These are phyloP conservation scores for Apodemus agrarius DNA, from an alignment of 2,797 vertebrate species.

Conservation along the genomic window DNA sequence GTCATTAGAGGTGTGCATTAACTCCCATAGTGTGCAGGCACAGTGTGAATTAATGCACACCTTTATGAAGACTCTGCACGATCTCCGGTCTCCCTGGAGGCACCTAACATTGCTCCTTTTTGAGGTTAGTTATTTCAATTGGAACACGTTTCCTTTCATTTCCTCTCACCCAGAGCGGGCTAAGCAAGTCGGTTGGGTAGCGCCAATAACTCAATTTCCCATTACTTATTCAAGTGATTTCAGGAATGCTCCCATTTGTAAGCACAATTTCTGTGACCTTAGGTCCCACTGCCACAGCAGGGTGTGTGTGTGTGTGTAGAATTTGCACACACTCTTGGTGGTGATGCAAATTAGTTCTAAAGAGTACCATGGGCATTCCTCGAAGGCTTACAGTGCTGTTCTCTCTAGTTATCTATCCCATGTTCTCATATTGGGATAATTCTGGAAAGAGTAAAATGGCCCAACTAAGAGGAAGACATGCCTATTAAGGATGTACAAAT, in stretches of 20 bases:
- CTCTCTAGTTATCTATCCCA: too few species aligned
- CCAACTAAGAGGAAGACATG: background rate
- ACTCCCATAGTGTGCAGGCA: background rate
- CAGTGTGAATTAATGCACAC: rapidly evolving
- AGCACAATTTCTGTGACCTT: background rate
- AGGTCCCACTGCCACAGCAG: too few species aligned
- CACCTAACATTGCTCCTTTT: background rate
- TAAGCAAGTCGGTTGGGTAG: background rate
- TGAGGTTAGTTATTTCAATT: background rate
- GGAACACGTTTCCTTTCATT: background rate
- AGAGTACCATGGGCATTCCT: background rate
- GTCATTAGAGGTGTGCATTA: background rate
- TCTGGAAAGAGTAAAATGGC: background rate
- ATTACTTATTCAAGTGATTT: background rate
- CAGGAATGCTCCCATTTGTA: background rate
- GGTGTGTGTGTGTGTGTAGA: background rate
- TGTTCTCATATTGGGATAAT: background rate
- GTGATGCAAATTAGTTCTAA: background rate
- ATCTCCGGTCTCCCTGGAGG: background rate
- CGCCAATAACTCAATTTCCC: background rate
- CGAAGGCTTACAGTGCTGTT: background rate
- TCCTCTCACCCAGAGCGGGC: background rate
- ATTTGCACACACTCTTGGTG: background rate
- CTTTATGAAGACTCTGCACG: background rate
- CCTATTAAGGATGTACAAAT: background rate